A percentile compares a stretch with the other conserved stretches of the same genome.
Evolutionary conservation across 2,888 invertebrate species (phyloP).

Genomic region (Unio delphinus): DNA sequence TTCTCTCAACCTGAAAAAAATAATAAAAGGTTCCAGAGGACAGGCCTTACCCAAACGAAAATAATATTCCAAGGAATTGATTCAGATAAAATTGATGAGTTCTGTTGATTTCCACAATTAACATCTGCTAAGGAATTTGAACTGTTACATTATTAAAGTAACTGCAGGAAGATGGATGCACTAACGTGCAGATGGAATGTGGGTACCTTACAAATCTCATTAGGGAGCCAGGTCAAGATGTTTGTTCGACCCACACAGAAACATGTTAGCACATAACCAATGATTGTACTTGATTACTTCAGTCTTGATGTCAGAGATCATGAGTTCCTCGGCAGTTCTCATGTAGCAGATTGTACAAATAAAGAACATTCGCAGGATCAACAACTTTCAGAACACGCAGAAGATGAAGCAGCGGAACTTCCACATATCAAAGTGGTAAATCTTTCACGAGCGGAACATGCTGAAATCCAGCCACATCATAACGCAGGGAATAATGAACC

Average conservation of each 20-base stretch:
- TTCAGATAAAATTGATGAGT: background rate
- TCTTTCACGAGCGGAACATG: too few relatives aligned
- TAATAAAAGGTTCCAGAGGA: background rate
- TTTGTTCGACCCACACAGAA: constrained; percentile 21
- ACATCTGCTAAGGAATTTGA: constrained; percentile 17
- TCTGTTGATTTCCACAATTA: constrained; percentile 10
- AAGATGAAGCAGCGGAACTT: too few relatives aligned
- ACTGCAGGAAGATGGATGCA: constrained; percentile 10
- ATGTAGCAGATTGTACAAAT: background rate
- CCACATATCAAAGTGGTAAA: too few relatives aligned
- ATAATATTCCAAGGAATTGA: too few relatives aligned
- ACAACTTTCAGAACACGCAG: too few relatives aligned
- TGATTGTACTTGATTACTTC: background rate
- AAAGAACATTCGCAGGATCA: too few relatives aligned
- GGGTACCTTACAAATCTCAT: constrained; percentile 12
- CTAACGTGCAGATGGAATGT: constrained; percentile 13
- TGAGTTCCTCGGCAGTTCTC: background rate
- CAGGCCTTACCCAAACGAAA: too few relatives aligned
- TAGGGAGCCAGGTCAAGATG: constrained; percentile 16
- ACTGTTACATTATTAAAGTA: constrained; percentile 14
- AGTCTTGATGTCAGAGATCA: constrained; percentile 11
- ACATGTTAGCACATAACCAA: constrained; percentile 1
- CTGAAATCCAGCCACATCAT: too few relatives aligned
- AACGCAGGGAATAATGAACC: too few relatives aligned
- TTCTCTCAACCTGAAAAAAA: constrained; percentile 6